phyloP scores from a whole-genome alignment of 2,797 vertebrate species.

The Intellagama lesueurii region DNA sequence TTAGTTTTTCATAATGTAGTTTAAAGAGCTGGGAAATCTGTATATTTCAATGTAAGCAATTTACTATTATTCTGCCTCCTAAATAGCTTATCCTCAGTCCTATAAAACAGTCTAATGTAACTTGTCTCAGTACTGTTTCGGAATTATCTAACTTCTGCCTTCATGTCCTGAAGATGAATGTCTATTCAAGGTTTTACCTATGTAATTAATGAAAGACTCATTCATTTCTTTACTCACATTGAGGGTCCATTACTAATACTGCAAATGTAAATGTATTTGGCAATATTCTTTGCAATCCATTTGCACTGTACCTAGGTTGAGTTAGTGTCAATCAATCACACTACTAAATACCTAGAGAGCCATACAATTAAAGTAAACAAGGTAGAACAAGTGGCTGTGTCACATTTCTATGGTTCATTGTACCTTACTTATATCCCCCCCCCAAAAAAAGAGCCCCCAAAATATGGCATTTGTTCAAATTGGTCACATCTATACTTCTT shows the following conservation, averaged over 20 bases:
- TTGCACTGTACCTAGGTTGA: neutral
- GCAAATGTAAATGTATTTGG: constrained; percentile 23
- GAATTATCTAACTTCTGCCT: neutral
- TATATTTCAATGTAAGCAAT: too few species aligned
- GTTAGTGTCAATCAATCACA: constrained; percentile 3
- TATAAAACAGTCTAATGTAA: neutral
- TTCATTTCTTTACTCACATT: constrained; percentile 21
- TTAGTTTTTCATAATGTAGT: neutral
- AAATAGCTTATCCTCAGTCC: neutral
- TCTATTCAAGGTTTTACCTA: neutral
- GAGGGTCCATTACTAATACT: constrained; percentile 27
- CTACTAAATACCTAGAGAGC: neutral
- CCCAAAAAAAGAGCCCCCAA: neutral
- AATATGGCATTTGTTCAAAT: neutral
- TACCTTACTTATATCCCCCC: neutral
- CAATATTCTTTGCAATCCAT: constrained; percentile 16
- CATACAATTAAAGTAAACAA: constrained; percentile 8
- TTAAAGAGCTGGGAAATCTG: neutral
- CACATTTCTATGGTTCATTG: neutral
- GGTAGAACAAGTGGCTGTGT: neutral
- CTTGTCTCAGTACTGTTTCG: neutral
- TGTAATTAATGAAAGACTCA: constrained; percentile 8
- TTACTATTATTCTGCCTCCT: neutral
- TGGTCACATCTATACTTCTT: neutral
- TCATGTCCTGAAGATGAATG: neutral